Base-by-base conservation (phyloP, 2,888 invertebrate species). In the Scaptomyza polygonia region DNA sequence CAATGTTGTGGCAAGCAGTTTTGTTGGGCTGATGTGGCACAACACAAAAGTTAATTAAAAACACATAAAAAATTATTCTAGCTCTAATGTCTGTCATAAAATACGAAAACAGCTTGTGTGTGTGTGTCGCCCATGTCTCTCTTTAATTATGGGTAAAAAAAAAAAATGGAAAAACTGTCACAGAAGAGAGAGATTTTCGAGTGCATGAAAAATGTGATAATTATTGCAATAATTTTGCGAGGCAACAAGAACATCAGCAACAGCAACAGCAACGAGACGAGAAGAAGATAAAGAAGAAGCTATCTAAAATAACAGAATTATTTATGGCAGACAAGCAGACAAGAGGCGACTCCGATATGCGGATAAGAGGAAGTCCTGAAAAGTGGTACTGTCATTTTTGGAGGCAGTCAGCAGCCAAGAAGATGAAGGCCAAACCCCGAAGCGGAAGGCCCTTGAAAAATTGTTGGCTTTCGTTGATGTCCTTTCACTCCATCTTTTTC, bases 231-330 rank as follows among this genome's bases (percentile, higher is more conserved):
- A 79, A 75, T 77, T 77, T 77, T 66, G n/a, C n/a, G 43, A 43
- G 58, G 52, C 29, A 27, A 47, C 21, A 44, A 27, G 1, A 32
- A 5, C 9, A 44, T 8, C 4, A 11, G 42, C 9, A 21, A 40
- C 43, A 51, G 39, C 29, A 29, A 5, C 25, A 42, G 12, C 30
- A 30, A n/a, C n/a, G n/a, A n/a, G n/a, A 48, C 43, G 16, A 9
- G 39, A 27, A 36, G 14, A 29, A 49, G 47, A 47, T 27, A 40
- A 18, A 59, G 25, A 25, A 30, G 45, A 40, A 71, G 61, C 61
- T 67, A 67, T 82, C 86, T 82, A 76, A 82, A 78, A 83, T 76
- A 86, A 86, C 86, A 83, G 83, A 86, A 82, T 82, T 82, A 82
- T 86, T 82, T 83, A 80, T 82, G 86, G 72, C 72, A 65, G n/a